A percentile compares a stretch with the other conserved stretches of the same genome.
Evolutionary conservation across 2,797 vertebrate genomes (phyloP).

Genomic region (Pseudochirops corinnae): DNA sequence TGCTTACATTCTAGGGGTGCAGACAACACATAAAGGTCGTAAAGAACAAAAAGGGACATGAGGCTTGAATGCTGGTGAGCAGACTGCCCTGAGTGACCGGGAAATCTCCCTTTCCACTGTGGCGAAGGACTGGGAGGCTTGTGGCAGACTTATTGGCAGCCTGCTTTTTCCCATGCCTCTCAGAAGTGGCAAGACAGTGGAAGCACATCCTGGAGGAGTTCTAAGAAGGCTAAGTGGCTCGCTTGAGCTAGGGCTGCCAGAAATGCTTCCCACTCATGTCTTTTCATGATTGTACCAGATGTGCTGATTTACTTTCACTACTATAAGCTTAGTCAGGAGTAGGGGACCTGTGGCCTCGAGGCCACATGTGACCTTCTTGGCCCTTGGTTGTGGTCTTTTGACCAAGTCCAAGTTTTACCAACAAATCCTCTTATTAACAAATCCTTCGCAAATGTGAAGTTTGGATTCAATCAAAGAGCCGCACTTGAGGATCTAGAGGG

Average conservation of each 20-base stretch:
- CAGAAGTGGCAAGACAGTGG: neutral
- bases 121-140: neutral
- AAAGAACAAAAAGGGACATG: neutral
- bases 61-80: neutral
- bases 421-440: no score
- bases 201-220: neutral
- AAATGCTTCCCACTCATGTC: neutral
- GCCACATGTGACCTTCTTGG: no score
- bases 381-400: no score
- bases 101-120: neutral
- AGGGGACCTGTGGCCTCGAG: no score
- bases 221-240: neutral
- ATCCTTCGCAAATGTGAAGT: no score
- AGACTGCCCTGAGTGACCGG: neutral
- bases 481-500: no score
- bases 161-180: neutral
- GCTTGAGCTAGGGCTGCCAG: neutral
- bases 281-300: neutral
- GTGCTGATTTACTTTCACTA: neutral
- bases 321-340: no score
- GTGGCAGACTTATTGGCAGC: neutral
- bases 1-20: neutral
- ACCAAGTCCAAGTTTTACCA: no score
- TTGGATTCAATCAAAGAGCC: no score
- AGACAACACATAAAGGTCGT: neutral